Conservation (phyloP, 2,113 vertebrate species). For the Corythoichthys haematopterus region DNA sequence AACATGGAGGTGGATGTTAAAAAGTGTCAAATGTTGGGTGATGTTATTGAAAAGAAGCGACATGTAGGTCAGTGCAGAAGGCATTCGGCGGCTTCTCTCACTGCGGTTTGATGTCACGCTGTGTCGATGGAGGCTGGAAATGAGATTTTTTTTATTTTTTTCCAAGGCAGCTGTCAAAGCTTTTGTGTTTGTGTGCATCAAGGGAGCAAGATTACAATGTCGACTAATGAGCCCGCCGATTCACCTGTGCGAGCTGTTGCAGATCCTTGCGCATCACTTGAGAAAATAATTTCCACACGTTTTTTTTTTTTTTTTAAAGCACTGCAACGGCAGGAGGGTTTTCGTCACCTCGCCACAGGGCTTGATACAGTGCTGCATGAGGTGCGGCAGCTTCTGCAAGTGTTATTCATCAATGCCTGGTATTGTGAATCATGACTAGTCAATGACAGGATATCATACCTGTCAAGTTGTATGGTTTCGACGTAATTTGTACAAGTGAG, state of each 20-base stretch:
- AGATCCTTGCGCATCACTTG: neutral
- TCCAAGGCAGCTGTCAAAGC: neutral
- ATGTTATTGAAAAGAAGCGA: constrained; percentile 1
- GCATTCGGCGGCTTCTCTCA: neutral
- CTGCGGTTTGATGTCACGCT: neutral
- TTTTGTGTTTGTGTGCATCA: neutral
- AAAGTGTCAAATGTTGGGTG: neutral
- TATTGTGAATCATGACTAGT: neutral
- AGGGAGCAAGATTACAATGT: constrained; percentile 18
- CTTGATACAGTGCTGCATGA: neutral
- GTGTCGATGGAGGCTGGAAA: neutral
- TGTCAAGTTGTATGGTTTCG: too few relatives aligned
- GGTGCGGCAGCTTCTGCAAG: neutral
- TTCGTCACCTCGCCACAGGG: neutral
- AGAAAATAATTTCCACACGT: constrained; percentile 27
- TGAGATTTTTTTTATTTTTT: neutral
- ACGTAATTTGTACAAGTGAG: too few relatives aligned
- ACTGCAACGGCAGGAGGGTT: neutral
- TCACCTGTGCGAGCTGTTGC: neutral
- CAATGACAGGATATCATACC: neutral
- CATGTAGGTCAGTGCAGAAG: constrained; percentile 2
- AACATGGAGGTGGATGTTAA: constrained; percentile 1
- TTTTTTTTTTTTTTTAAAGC: neutral
- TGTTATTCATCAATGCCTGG: neutral
- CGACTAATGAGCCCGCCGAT: constrained; percentile 28